Base-by-base conservation (phyloP, 2,888 invertebrate genomes). In the Troides aeacus region DNA sequence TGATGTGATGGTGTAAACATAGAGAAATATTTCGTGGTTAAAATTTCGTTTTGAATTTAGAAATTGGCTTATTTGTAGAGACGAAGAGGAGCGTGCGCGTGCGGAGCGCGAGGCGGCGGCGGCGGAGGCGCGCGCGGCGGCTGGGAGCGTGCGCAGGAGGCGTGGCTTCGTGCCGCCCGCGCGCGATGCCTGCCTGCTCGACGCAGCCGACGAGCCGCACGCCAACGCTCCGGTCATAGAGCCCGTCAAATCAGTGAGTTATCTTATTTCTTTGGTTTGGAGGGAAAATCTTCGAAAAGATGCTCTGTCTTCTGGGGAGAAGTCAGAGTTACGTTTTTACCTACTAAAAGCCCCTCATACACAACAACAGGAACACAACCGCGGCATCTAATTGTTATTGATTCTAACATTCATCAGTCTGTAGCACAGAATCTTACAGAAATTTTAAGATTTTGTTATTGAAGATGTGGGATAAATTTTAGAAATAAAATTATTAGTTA, bases 111-210 rank as follows among this genome's bases (percentile, higher is more conserved):
- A 81, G 15, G 84, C 83, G 21, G 82, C 82, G 56, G 84, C 82
- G 24, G 86, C 80, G 72, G 77, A 75, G 15, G 75, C 77, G 53
- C 82, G 81, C 62, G 78, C 76, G 17, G 74, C 72, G 46, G 56
- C 69, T 39, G 69, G 69, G 15, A 65, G 62, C 18, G 79, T 79
- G 70, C 79, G 88, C 61, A 81, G 86, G 6, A 61, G 91, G 0
- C 84, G 90, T 62, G 94, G 93, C 56, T 95, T 94, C 81, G 93
- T 93, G 74, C 93, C 95, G 3, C 95, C 95, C 0, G 95, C 94
- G 77, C 93, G 95, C 69, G 93, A 92, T 57, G 63, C 74, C 73
- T 93, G 93, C 78, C 79, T 88, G 87, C 87, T 91, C 69, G 93
- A 93, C 70, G 81, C 92, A 0, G 91, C 79, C 0, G 93, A 93